Evolutionary conservation across 2,113 vertebrate genomes (phyloP), one percentile per base, ranked within the genome.

Genomic region (Podocnemis expansa): DNA sequence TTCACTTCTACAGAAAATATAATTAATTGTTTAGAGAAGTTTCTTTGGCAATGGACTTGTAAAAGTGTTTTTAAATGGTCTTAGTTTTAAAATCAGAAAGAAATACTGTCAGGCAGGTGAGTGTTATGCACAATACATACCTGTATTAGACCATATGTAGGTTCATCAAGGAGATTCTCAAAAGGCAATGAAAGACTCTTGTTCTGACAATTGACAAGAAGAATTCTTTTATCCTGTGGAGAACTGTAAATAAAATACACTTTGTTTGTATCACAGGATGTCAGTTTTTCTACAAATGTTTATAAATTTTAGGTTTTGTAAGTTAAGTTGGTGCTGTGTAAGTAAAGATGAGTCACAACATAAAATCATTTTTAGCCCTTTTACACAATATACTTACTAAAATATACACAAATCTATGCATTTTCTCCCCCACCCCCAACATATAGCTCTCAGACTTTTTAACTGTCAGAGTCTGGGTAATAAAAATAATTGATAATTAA

Each of bases 131-230:
- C 14, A 84, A 93, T 22, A 98, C 98, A 93, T 98, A 99, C 99
- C 87, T 99, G 98, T 78, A 99, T 97, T 75, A 99, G 97, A 86
- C 98, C 98, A 93, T 98, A 99, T 73, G 98, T 98, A 95, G 99
- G 97, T 94, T 99, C 99, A 86, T 99, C 99, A 93, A 99, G 98
- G 82, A 99, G 99, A 97, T 99, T 99, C 98, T 99, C 99, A 95
- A 99, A 99, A 93, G 99, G 99, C 96, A 99, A 99, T 55, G 99
- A 99, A 94, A 99, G 98, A 94, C 99, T 98, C 95, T 98, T 99
- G 98, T 97, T 99, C 22, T 98, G 98, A 80, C 97, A 98, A 94
- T 98, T 98, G 97, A 99, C 99, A 95, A 99, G 93, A 89, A 99
- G 98, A 95, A 98, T 94, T 11, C 97, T 97, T 78, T 98, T 97